Evolutionary conservation across 2,113 vertebrate species (phyloP).

Genomic region (Phainopepla nitens): DNA sequence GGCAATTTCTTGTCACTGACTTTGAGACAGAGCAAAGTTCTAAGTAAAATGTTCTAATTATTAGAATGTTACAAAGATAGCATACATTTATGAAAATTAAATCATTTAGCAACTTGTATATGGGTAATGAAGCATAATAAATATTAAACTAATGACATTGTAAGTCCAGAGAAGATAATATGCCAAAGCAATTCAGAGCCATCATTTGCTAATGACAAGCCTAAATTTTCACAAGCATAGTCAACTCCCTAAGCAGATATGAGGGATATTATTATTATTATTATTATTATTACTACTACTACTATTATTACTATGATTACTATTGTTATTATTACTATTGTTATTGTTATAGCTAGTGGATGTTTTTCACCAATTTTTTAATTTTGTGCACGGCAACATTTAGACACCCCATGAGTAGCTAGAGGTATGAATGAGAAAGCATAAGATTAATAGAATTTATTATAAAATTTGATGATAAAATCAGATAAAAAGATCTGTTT

Average conservation of each 20-base stretch:
- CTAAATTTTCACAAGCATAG: not conserved
- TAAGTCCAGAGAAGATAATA: slow-evolving; percentile 18
- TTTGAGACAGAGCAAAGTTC: not conserved
- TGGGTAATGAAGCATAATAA: slow-evolving; percentile 43
- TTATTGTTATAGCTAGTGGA: not conserved
- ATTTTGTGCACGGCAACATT: not conserved
- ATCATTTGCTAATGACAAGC: not conserved
- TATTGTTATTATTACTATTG: not conserved
- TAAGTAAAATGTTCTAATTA: slow-evolving; percentile 21
- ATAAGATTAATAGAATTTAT: not conserved
- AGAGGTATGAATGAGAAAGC: not conserved
- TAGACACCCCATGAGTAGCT: not conserved
- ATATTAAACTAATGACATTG: slow-evolving; percentile 47
- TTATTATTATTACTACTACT: not conserved
- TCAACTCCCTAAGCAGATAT: not conserved
- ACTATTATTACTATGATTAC: not conserved
- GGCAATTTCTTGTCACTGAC: not conserved
- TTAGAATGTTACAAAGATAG: slow-evolving; percentile 10
- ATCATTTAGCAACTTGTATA: slow-evolving; percentile 29
- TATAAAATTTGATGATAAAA: not conserved
- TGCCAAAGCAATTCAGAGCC: not conserved
- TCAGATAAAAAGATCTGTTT: not conserved
- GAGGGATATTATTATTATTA: not conserved
- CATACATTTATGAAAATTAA: slow-evolving; percentile 45
- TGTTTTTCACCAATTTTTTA: not conserved